Conservation (phyloP, 2,113 vertebrate genomes). For the Menidia beryllina region DNA sequence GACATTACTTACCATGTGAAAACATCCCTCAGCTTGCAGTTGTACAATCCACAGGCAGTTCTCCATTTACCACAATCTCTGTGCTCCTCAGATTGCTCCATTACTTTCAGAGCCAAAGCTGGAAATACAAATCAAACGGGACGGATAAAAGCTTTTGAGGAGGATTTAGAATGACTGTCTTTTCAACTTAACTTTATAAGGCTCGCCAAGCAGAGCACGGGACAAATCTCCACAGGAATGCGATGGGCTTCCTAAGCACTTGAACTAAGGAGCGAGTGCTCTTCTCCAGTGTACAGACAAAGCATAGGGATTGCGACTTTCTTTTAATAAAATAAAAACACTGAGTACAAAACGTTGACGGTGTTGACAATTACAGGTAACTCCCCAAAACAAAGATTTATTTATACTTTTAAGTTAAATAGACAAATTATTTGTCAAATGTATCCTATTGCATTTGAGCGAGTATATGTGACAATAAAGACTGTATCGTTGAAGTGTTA, state of each 20-base stretch:
- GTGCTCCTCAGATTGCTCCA: constrained; percentile 57
- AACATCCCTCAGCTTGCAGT: constrained; percentile 61
- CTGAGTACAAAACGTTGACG: no score
- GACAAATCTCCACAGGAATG: constrained; percentile 58
- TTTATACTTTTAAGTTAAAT: no score
- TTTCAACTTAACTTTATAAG: constrained; percentile 13
- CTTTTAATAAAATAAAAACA: no score
- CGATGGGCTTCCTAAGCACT: background rate
- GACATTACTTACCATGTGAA: constrained; percentile 76
- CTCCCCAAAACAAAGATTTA: accelerated
- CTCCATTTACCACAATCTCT: constrained; percentile 51
- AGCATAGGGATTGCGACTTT: no score
- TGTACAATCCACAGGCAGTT: constrained; percentile 43
- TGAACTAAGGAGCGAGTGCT: background rate
- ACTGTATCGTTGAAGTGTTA: background rate
- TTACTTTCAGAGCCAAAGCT: constrained; percentile 51
- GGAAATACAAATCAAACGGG: background rate
- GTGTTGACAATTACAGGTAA: background rate
- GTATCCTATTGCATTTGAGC: accelerated
- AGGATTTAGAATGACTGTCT: constrained; percentile 25
- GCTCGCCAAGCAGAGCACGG: constrained; percentile 10
- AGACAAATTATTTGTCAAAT: no score
- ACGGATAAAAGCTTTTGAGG: constrained; percentile 15
- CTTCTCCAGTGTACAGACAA: no score
- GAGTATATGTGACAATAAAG: accelerated